Base-by-base conservation (phyloP, 2,888 invertebrate species). In the Miltochrista miniata region DNA sequence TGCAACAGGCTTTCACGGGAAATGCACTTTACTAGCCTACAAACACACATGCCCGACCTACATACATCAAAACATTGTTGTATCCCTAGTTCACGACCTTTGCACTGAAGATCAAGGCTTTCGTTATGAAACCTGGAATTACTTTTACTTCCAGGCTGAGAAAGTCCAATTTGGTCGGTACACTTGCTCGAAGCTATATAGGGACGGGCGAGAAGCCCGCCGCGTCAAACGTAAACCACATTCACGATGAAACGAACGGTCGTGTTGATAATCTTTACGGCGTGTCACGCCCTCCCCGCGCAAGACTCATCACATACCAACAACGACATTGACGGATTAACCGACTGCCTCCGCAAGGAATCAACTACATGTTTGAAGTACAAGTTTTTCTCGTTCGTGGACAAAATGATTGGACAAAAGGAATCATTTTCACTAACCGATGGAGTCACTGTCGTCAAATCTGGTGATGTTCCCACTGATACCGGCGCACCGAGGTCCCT, bases 311-410 rank as follows among this genome's bases (percentile, higher is more conserved):
- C 92, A 56, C 94, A 94, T 71, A 93, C 93, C 45, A 96, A 96
- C 71, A 96, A 95, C 77, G 96, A 97, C 71, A 93, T 96, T 55
- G 94, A 96, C 91, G 95, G 95, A 73, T 92, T 94, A 72, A 95
- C 95, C 78, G 97, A 97, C 74, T 97, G 97, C 79, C 87, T 96
- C 59, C 93, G 94, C 72, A 97, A 96, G 85, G 96, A 96, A 77
- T 96, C 96, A 29, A 94, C 96, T 66, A 95, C 95, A 83, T 97
- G 97, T 83, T 94, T 97, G 72, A 97, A 96, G 84, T 96, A 96
- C 92, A 97, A 96, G 81, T 94, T 97, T 77, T 96, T 96, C 92
- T 95, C 96, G 15, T 96, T 95, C 85, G 96, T 97, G 65, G 97
- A 97, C 90, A 96, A 96, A 85, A 95, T 96, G 92, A 92, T 96